Evolutionary conservation across 2,113 vertebrate species (phyloP), one percentile per base, ranked within the genome.

Genomic region (Brachyistius frenatus): DNA sequence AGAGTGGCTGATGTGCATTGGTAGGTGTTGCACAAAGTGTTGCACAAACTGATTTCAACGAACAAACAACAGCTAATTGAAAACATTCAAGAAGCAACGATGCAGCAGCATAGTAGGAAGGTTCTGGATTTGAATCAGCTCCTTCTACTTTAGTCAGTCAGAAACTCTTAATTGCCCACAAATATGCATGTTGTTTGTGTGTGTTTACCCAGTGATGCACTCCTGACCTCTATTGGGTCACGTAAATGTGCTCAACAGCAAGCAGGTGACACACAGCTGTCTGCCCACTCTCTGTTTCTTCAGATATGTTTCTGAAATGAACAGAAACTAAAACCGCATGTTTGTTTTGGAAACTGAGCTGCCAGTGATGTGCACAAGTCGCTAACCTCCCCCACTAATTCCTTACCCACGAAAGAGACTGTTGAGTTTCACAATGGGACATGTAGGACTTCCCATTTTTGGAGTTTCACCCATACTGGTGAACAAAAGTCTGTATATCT

Each of bases 141-240:
- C 6, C 5, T 47, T 41, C 11, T 11, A 3, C 9, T 62, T 56
- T 68, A 33, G 76, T 88, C 78, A 85, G 81, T 80, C 37, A 75
- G 15, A 85, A 86, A 77, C 76, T 79, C 60, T n/a, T 53, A 87
- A 83, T 69, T 62, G 31, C 35, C 58, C 52, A 61, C 50, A 88
- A 80, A 69, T 54, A 83, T 62, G 49, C 60, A 60, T 2, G 30
- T 56, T 23, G 50, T 65, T 52, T 68, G 32, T 36, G 37, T 58
- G 46, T 11, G 61, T 79, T 86, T 65, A 80, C 31, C 64, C 52
- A 30, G 47, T 32, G 67, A 79, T 31, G 66, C 33, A 76, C 78
- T 67, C 32, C 13, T 78, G 74, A 81, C 68, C 68, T 78, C 10
- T 77, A 11, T 35, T 3, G 23, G 60, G 54, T 62, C 37, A 68